Evolutionary conservation across 2,797 vertebrate species (phyloP).

Genomic region (Caiman crocodilus): DNA sequence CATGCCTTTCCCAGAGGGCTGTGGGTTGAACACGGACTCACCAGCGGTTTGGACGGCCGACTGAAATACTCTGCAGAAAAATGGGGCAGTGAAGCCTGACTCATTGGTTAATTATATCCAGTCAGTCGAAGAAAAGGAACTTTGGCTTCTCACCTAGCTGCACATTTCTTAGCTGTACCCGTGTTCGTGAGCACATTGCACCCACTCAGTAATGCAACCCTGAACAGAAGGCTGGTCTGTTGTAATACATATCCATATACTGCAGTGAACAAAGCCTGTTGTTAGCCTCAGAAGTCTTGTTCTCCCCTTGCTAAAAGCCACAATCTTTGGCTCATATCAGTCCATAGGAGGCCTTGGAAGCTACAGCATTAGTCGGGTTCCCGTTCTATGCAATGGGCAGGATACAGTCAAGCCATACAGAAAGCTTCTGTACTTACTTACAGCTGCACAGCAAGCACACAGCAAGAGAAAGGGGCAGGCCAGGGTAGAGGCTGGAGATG

Average conservation of each 20-base stretch:
- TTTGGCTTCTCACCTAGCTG: neutral
- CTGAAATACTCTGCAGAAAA: neutral
- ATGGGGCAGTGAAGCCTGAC: rapidly evolving
- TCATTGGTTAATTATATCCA: neutral
- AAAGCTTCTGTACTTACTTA: neutral
- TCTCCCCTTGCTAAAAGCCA: neutral
- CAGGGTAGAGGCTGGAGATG: neutral
- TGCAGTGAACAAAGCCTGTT: neutral
- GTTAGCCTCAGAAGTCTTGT: neutral
- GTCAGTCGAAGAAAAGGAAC: neutral
- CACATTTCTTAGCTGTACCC: no score
- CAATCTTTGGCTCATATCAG: neutral
- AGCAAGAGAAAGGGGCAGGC: neutral
- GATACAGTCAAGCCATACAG: neutral
- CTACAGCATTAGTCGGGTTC: neutral
- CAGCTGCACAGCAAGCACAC: neutral
- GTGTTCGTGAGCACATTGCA: neutral
- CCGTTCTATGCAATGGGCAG: neutral
- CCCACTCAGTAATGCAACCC: neutral
- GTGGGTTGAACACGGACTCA: rapidly evolving
- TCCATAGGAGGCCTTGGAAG: neutral
- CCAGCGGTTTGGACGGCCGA: rapidly evolving
- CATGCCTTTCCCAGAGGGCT: rapidly evolving
- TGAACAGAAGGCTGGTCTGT: neutral
- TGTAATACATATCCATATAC: neutral